Conservation (phyloP, 2,797 vertebrate genomes). For the Tauraco hartlaubi region DNA sequence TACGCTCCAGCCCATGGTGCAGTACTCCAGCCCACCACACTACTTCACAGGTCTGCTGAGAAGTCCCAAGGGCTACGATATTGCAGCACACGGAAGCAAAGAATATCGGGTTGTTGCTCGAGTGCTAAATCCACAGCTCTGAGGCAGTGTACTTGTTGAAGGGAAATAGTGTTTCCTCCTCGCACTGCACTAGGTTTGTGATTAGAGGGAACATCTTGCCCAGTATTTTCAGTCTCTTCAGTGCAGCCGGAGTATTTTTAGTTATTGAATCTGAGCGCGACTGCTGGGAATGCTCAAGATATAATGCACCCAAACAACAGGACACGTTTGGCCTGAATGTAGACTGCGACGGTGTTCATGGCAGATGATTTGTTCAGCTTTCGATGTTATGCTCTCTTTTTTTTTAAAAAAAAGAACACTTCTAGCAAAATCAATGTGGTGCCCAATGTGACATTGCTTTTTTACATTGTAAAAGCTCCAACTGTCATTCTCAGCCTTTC, state of each 20-base stretch:
- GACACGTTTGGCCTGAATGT: not conserved
- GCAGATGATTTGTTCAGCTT: not conserved
- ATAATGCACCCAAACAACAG: not conserved
- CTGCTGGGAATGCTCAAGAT: not conserved
- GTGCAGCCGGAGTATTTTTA: not conserved
- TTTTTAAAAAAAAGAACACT: not conserved
- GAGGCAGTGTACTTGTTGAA: not conserved
- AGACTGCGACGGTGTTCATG: not conserved
- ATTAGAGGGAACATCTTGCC: not conserved
- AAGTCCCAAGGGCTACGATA: accelerated
- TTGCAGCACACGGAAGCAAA: not conserved
- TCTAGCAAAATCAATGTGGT: not conserved
- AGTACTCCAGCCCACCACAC: accelerated
- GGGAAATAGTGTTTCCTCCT: accelerated
- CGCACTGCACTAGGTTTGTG: accelerated
- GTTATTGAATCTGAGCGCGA: not conserved
- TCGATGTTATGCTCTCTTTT: not conserved
- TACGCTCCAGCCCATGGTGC: not conserved
- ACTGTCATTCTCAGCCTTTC: not conserved
- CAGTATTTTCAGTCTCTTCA: not conserved
- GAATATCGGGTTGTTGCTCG: not conserved
- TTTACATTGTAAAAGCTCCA: not conserved
- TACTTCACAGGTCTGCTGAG: not conserved
- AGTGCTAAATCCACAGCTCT: not conserved
- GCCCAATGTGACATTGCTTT: not conserved